Evolutionary conservation across 2,113 vertebrate species (phyloP).

Genomic region (Cariama cristata): DNA sequence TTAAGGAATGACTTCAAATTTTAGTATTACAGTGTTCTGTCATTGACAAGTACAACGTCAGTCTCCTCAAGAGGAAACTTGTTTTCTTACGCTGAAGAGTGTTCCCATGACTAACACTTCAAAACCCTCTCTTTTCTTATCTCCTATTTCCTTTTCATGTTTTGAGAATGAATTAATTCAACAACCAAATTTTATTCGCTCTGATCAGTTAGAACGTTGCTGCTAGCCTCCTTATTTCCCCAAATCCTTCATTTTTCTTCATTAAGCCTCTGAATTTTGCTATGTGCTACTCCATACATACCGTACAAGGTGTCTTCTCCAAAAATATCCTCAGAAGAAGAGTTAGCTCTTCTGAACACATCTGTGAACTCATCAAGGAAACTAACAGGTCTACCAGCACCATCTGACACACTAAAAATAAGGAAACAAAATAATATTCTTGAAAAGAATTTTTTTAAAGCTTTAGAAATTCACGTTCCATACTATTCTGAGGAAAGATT

Average conservation of each 20-base stretch:
- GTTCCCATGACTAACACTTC: neutral
- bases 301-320: conserved; percentile 91
- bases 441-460: neutral
- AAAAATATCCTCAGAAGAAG: conserved; percentile 92
- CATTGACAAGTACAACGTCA: neutral
- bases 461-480: neutral
- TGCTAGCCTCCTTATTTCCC: neutral
- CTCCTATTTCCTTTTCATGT: neutral
- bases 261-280: neutral
- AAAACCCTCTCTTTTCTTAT: neutral
- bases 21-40: neutral
- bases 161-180: neutral
- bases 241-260: neutral
- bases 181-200: neutral
- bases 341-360: conserved; percentile 90
- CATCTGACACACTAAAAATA: conserved; percentile 85
- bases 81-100: neutral
- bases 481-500: neutral
- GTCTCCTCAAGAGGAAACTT: neutral
- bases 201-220: neutral
- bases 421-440: neutral
- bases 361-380: conserved; percentile 89
- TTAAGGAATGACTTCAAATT: neutral
- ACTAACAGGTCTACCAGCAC: conserved; percentile 92
- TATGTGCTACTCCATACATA: conserved; percentile 71